phyloP scores from a whole-genome alignment of 2,888 invertebrate genomes.

The Electrophaes corylata region DNA sequence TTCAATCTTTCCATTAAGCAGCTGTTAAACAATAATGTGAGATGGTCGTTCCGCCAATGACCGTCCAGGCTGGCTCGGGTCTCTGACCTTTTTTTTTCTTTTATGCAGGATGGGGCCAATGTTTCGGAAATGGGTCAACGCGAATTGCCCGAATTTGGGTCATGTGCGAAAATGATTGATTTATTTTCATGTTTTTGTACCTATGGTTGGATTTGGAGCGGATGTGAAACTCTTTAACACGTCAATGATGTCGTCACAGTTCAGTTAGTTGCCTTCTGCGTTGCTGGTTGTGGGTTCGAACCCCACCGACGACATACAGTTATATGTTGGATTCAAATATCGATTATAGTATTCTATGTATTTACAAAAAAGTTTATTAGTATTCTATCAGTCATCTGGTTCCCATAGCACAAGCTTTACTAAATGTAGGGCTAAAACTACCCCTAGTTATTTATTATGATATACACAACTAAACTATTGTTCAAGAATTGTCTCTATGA shows the following conservation, averaged over 20 bases:
- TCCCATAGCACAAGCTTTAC: too few species aligned
- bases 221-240: neutral
- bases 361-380: too few species aligned
- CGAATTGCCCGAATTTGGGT: conserved; percentile 64
- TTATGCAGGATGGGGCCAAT: conserved; percentile 58
- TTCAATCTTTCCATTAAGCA: conserved; percentile 74
- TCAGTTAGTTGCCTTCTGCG: too few species aligned
- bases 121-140: conserved; percentile 73
- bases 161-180: conserved; percentile 62
- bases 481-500: neutral
- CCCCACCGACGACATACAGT: too few species aligned
- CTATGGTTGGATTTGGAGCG: neutral
- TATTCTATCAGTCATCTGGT: too few species aligned
- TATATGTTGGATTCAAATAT: too few species aligned
- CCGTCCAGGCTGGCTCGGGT: conserved; percentile 45
- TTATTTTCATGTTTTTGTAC: conserved; percentile 43
- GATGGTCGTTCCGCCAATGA: conserved; percentile 53
- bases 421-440: too few species aligned
- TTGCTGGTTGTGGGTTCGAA: too few species aligned
- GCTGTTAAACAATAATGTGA: conserved; percentile 61
- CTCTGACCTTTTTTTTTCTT: conserved; percentile 59
- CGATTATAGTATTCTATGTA: too few species aligned
- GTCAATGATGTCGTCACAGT: too few species aligned
- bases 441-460: too few species aligned
- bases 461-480: too few species aligned